Conservation (phyloP, 2,888 invertebrate genomes). For the Erebia ligea region DNA sequence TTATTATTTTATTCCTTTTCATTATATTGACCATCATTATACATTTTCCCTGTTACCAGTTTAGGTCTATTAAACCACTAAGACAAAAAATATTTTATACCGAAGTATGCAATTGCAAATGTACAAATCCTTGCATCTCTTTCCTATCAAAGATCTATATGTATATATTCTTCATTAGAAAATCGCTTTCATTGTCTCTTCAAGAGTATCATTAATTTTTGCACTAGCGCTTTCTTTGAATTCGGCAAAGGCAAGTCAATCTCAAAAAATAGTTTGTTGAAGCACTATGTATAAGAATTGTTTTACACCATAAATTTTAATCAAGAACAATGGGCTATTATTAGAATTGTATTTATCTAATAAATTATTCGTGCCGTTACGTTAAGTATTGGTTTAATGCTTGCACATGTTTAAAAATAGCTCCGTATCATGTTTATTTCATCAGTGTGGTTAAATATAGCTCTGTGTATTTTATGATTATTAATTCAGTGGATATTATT, state of each 20-base stretch:
- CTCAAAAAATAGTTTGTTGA: neutral
- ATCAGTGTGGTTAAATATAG: slow-evolving; percentile 24
- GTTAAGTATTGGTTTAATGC: slow-evolving; percentile 15
- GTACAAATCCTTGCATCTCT: no score
- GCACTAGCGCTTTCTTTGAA: neutral
- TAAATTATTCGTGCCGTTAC: slow-evolving; percentile 23
- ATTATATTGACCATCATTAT: no score
- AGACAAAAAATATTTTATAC: no score
- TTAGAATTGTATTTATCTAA: slow-evolving; percentile 5
- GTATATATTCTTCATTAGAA: no score
- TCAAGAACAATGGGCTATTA: slow-evolving; percentile 18
- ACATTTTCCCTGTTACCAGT: no score
- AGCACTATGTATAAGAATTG: neutral
- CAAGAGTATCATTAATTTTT: neutral
- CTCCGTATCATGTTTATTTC: slow-evolving; percentile 25
- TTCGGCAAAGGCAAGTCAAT: neutral
- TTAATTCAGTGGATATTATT: slow-evolving; percentile 4
- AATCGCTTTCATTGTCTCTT: neutral
- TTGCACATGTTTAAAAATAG: slow-evolving; percentile 22
- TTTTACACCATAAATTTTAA: neutral
- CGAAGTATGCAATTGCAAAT: no score
- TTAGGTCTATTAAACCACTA: no score
- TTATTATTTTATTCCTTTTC: no score
- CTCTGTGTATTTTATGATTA: slow-evolving; percentile 10
- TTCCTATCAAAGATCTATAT: no score